A percentile compares a stretch with the other conserved stretches of the same genome.
Evolutionary conservation across 2,113 vertebrate genomes (phyloP).

Genomic region (Etia nguti): DNA sequence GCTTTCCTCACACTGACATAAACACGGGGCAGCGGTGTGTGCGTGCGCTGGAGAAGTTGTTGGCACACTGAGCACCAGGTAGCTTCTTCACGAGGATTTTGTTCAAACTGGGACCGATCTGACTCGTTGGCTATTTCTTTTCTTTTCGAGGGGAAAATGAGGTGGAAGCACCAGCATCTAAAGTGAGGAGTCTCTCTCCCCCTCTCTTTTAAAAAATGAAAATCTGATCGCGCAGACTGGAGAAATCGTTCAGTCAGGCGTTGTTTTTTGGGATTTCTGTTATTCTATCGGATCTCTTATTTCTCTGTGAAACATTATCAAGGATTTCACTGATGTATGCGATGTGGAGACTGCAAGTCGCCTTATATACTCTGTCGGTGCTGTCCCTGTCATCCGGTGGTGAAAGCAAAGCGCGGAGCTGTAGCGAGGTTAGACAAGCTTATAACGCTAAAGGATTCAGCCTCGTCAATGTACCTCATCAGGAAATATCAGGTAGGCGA

Average conservation of each 20-base stretch:
- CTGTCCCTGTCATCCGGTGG: constrained; percentile 70
- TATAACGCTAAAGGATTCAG: constrained; percentile 89
- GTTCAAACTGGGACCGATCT: constrained; percentile 11
- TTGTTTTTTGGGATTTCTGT: constrained; percentile 10
- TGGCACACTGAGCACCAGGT: constrained; percentile 47
- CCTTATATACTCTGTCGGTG: constrained; percentile 67
- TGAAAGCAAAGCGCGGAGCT: constrained; percentile 86
- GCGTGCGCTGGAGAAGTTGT: constrained; percentile 66
- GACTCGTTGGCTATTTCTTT: background rate
- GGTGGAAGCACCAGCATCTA: constrained; percentile 44
- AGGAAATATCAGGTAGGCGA: constrained; percentile 88
- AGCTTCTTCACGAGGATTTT: constrained; percentile 35
- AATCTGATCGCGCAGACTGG: constrained; percentile 27
- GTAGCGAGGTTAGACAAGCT: constrained; percentile 87
- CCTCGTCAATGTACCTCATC: constrained; percentile 84
- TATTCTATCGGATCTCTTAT: constrained; percentile 16
- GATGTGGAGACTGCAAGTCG: constrained; percentile 71
- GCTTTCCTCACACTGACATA: constrained; percentile 42
- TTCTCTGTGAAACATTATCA: constrained; percentile 25
- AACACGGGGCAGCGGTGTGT: constrained; percentile 38
- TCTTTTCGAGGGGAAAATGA: constrained; percentile 28
- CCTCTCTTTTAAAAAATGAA: constrained; percentile 1
- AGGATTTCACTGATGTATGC: constrained; percentile 63
- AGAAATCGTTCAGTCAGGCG: background rate
- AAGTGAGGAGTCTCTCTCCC: constrained; percentile 57